These are phyloP conservation scores for Drosophila azteca DNA, from an alignment of 1,140 invertebrate genomes.

Conservation along the genomic window DNA sequence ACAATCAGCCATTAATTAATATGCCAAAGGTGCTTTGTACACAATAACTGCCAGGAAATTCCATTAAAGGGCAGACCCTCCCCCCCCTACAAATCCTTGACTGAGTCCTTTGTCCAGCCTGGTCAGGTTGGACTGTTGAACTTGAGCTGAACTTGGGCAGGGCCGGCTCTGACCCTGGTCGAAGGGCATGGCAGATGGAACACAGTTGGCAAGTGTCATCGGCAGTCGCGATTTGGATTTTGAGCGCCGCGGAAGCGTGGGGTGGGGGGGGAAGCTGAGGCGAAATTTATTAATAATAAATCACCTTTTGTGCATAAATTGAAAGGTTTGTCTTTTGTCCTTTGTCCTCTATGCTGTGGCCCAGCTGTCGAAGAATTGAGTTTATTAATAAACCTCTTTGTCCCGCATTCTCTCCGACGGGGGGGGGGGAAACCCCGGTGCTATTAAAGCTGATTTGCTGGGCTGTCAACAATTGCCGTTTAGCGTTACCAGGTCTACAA, in stretches of 20 bases:
- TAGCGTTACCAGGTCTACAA: constrained; percentile 72
- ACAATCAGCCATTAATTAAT: constrained; percentile 68
- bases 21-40: constrained; percentile 49
- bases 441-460: constrained; percentile 58
- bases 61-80: constrained; percentile 15
- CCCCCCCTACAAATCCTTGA: constrained; percentile 17
- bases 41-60: constrained; percentile 33
- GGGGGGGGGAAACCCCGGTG: constrained; percentile 1
- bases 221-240: constrained; percentile 38
- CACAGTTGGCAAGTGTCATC: constrained; percentile 51
- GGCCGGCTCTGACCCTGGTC: neutral
- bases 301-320: constrained; percentile 70
- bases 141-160: constrained; percentile 1
- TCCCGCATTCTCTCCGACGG: neutral
- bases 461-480: constrained; percentile 62
- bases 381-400: constrained; percentile 53
- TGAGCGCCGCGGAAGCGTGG: neutral
- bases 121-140: constrained; percentile 15
- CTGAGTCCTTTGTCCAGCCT: constrained; percentile 34
- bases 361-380: constrained; percentile 7
- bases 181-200: neutral
- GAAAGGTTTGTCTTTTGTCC: constrained; percentile 14
- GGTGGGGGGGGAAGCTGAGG: neutral
- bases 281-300: constrained; percentile 72
- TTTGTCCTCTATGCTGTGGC: neutral